Percentiles rank a stretch among this genome's conserved stretches.
Conservation (phyloP, 2,888 invertebrate species). For the Branchipolynoe longqiensis region DNA sequence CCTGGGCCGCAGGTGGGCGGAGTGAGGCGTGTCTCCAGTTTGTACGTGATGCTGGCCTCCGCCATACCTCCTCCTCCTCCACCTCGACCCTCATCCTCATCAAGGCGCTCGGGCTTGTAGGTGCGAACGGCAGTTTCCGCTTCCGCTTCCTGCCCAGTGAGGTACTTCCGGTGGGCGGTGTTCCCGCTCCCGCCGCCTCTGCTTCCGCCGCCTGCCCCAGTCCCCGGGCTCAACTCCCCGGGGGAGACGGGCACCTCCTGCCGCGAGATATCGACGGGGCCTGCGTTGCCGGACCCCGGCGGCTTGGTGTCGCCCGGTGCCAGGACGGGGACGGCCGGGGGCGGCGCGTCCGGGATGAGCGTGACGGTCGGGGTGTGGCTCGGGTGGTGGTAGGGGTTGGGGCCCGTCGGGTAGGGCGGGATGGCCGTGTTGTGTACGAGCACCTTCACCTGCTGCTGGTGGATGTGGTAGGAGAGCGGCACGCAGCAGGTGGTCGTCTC, state of each 20-base stretch:
- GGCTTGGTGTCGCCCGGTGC: constrained; percentile 15
- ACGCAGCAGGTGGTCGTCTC: constrained; percentile 4
- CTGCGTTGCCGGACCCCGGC: not conserved
- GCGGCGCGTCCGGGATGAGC: constrained; percentile 29
- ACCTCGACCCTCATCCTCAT: not conserved
- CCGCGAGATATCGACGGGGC: not conserved
- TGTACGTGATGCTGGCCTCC: constrained; percentile 8
- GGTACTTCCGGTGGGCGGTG: not conserved
- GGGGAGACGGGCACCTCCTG: constrained; percentile 8
- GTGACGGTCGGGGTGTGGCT: constrained; percentile 11
- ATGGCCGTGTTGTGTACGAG: constrained; percentile 58
- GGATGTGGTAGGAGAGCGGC: constrained; percentile 58
- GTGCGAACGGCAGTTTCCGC: not conserved
- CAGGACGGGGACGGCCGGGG: not conserved
- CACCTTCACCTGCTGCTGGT: constrained; percentile 59
- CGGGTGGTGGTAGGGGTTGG: constrained; percentile 54
- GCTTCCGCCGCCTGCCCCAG: too few relatives aligned
- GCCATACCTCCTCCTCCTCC: not conserved
- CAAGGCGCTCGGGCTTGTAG: constrained; percentile 2
- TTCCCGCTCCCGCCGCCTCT: not conserved
- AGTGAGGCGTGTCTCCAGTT: constrained; percentile 3
- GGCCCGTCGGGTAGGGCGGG: constrained; percentile 52
- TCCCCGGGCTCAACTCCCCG: not conserved
- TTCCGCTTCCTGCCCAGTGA: not conserved
- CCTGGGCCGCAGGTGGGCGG: constrained; percentile 19